phyloP scores from a whole-genome alignment of 2,113 vertebrate species.

The Cygnus buccinator region DNA sequence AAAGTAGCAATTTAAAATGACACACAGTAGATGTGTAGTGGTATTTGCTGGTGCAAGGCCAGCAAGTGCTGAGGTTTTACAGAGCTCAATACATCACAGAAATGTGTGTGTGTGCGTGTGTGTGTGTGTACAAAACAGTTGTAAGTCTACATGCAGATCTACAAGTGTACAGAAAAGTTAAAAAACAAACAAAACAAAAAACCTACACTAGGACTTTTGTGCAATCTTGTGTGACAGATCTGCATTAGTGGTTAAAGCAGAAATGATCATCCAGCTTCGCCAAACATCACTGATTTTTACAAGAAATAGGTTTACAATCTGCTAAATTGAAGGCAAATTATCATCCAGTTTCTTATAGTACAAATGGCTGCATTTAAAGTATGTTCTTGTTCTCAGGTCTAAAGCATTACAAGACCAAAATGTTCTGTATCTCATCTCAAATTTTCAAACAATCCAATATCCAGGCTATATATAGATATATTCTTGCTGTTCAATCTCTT shows the following conservation, averaged over 20 bases:
- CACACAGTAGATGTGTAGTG: accelerated
- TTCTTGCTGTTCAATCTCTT: slow-evolving; percentile 68
- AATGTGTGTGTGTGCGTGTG: background rate
- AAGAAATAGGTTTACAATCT: slow-evolving; percentile 39
- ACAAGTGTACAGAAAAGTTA: background rate
- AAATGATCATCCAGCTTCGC: slow-evolving; percentile 5
- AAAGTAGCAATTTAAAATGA: background rate
- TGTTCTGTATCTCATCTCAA: slow-evolving; percentile 59
- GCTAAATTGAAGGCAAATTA: slow-evolving; percentile 63
- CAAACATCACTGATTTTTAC: slow-evolving; percentile 47
- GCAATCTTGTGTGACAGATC: background rate
- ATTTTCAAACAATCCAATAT: slow-evolving; percentile 75
- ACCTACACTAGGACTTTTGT: background rate
- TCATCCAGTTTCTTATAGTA: slow-evolving; percentile 39
- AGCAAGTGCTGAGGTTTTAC: background rate
- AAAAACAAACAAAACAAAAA: too few species aligned
- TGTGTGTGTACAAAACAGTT: background rate
- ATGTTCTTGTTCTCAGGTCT: slow-evolving; percentile 55
- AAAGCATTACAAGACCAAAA: slow-evolving; percentile 57
- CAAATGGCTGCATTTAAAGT: slow-evolving; percentile 64
- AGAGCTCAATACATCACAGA: background rate
- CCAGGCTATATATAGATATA: slow-evolving; percentile 62
- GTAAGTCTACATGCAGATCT: background rate
- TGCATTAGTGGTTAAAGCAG: background rate
- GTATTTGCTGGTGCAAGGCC: background rate